Evolutionary conservation across 2,888 invertebrate species (phyloP).

Genomic region (Oligia latruncula): DNA sequence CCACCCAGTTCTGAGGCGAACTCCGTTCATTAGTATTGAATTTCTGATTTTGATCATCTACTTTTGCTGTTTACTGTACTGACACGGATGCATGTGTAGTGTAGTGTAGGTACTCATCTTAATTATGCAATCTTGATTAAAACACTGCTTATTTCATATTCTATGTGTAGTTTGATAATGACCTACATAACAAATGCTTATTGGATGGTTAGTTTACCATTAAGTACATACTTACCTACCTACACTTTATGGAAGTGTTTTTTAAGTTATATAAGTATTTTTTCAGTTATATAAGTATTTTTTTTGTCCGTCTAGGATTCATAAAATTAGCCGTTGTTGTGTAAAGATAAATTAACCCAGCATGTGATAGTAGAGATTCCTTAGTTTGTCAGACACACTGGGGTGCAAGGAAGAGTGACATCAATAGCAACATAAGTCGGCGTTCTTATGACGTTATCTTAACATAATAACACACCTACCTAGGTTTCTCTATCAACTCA

Average conservation of each 20-base stretch:
- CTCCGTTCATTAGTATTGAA: too few relatives aligned
- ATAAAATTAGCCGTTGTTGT: neutral
- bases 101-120: conserved; percentile 3
- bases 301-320: neutral
- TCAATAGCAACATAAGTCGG: neutral
- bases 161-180: conserved; percentile 47
- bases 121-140: conserved; percentile 56
- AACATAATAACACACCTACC: neutral
- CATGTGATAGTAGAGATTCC: conserved; percentile 5
- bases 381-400: neutral
- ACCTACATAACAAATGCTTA: conserved; percentile 40
- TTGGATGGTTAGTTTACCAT: conserved; percentile 10
- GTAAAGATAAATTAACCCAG: neutral
- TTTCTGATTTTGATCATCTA: too few relatives aligned
- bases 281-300: neutral
- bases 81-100: conserved; percentile 32
- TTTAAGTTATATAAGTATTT: neutral
- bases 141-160: conserved; percentile 40
- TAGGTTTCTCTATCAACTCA: conserved; percentile 22
- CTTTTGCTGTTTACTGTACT: neutral
- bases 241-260: neutral
- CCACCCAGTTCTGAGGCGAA: too few relatives aligned
- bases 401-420: neutral
- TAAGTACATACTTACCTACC: neutral
- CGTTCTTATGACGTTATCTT: conserved; percentile 9